Conservation (phyloP, 1,140 invertebrate species). For the Drosophila equinoxialis region DNA sequence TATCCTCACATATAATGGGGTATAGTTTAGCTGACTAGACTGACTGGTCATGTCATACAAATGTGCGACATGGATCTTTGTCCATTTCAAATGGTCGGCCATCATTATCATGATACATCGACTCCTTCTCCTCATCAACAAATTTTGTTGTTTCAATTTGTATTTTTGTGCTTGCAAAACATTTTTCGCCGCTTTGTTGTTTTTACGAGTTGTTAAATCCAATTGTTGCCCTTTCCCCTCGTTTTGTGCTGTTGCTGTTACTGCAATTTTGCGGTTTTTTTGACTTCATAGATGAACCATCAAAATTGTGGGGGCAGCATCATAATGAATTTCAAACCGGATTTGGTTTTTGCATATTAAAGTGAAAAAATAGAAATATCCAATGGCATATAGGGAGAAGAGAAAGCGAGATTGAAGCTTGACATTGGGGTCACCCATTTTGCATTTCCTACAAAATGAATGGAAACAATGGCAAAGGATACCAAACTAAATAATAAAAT, state of each 20-base stretch:
- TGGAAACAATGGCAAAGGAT: background rate
- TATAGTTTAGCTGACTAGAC: background rate
- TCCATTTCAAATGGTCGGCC: constrained; percentile 21
- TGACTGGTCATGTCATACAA: background rate
- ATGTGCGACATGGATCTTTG: constrained; percentile 20
- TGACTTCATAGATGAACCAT: constrained; percentile 9
- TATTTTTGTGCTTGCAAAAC: background rate
- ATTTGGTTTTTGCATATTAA: background rate
- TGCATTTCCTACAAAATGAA: background rate
- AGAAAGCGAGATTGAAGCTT: background rate
- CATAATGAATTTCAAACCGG: constrained; percentile 8
- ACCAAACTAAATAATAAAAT: no score
- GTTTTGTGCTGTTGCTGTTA: background rate
- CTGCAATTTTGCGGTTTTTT: constrained; percentile 7
- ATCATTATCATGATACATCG: constrained; percentile 13
- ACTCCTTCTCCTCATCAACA: background rate
- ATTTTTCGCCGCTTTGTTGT: constrained; percentile 15
- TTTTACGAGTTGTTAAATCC: constrained; percentile 6
- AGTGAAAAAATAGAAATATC: background rate
- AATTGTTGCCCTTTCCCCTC: constrained; percentile 2
- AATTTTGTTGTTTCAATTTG: constrained; percentile 45
- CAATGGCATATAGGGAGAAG: background rate
- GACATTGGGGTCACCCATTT: constrained; percentile 2
- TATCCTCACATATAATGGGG: constrained; percentile 9
- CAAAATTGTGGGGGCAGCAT: constrained; percentile 13